Base-by-base conservation (phyloP, 2,888 invertebrate genomes). In the Acholoe squamosa region DNA sequence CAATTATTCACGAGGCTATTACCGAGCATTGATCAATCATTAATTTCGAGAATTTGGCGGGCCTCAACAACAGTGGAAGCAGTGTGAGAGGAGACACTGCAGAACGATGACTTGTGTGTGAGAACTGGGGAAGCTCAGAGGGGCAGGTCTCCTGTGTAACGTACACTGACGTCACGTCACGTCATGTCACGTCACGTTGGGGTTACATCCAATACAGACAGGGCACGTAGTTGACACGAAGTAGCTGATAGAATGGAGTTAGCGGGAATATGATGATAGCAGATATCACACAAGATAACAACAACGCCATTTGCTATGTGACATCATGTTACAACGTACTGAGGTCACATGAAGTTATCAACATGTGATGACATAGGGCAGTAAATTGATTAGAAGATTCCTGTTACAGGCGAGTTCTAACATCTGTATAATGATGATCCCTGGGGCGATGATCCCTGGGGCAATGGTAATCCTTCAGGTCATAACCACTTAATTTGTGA, bases 181-280 rank as follows among this genome's bases (percentile, higher is more conserved):
- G 76, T 76, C 76, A 76, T 31, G 31, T 76, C 5, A 76, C 76
- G 76, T 76, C 76, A 76, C 76, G 76, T 31, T 14, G 61, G 61
- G 61, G 61, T 3, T 19, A 61, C 22, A 61, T n/a, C 5, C 61
- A 61, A 19, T 61, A 61, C 3, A 61, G 61, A 43, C 43, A 61
- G 61, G n/a, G 61, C 61, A n/a, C 61, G 61, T 61, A 61, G 61
- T 61, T 61, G 22, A 61, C 61, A 61, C 61, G 22, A n/a, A 61
- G 61, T 61, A 61, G 61, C 61, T 61, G 61, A 61, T 61, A 14
- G 61, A 43, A n/a, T 61, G 61, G 19, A 61, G 61, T 61, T 61
- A 61, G 61, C 61, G 22, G 61, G 61, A 61, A 61, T 0, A 61
- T 43, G n/a, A 43, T 43, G 5, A 43, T 43, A 43, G 43, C 43